A percentile compares a stretch with the other conserved stretches of the same genome.
Conservation (phyloP, 2,797 vertebrate species). For the Anisognathus igniventris region DNA sequence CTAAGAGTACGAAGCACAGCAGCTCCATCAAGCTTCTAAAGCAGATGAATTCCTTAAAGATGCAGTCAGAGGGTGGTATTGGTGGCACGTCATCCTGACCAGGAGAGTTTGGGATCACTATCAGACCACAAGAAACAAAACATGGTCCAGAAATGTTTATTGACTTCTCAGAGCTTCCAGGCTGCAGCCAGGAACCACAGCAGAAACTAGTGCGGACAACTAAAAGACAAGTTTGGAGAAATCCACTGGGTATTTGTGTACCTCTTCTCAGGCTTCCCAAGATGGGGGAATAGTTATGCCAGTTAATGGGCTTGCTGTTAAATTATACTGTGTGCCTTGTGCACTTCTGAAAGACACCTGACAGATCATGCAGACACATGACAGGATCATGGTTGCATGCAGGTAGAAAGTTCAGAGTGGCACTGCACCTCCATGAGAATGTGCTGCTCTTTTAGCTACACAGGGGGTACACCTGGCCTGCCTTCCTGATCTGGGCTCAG, state of each 20-base stretch:
- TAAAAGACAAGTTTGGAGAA: background rate
- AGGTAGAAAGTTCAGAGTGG: background rate
- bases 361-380: background rate
- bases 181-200: background rate
- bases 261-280: background rate
- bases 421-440: background rate
- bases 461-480: background rate
- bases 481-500: background rate
- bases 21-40: background rate
- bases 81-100: background rate
- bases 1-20: background rate
- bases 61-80: background rate
- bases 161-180: background rate
- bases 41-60: background rate
- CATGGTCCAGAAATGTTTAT: background rate
- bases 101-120: background rate
- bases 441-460: background rate
- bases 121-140: background rate
- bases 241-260: background rate
- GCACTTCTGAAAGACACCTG: background rate
- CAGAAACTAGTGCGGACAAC: background rate
- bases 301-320: background rate
- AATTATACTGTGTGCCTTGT: background rate
- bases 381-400: background rate
- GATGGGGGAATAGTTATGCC: rapidly evolving